Base-by-base conservation (phyloP, 2,797 vertebrate species). In the Falco cherrug region DNA sequence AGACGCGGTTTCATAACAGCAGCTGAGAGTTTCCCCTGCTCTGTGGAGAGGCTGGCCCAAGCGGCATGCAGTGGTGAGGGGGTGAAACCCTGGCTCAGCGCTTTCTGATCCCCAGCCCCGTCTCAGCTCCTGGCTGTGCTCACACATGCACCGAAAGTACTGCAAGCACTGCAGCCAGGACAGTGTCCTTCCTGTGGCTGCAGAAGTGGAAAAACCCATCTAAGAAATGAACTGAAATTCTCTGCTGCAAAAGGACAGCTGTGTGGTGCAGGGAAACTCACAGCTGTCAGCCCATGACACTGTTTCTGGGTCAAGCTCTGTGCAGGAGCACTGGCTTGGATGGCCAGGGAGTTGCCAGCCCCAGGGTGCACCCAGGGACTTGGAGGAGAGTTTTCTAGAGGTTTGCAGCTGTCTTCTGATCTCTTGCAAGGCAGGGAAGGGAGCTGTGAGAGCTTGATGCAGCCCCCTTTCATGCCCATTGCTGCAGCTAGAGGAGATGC, bases 71-170 rank as follows among this genome's bases (percentile, higher is more conserved):
- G 86, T 37, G 60, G 74, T 3, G 24, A 64, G 57, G 45, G 78
- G 53, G 17, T 13, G 17, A 87, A 89, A 95, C 57, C 75, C 88
- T 96, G 92, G 92, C 96, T 98, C 95, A 97, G 95, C 93, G 81
- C 16, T 96, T 98, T 95, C 83, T 95, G 81, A 7, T 97, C 88
- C 64, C 84, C 75, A 56, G 67, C 74, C 63, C 76, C 4, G 3
- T 16, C 41, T 51, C 11, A 1, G 54, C 61, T 90, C 77, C 78
- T 8, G 18, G 39, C 79, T 8, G 3, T 11, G 74, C 67, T 79
- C 51, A 35, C 0, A 0, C 33, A 26, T 4, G 1, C 48, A 47
- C 43, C 3, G 11, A 53, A 87, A 19, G 18, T 17, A 45, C 45
- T 45, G 43, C 43, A 45, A 45, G 53, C 6, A 3, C 87, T 22